phyloP scores from a whole-genome alignment of 2,888 invertebrate species.

The Pherbina coryleti region DNA sequence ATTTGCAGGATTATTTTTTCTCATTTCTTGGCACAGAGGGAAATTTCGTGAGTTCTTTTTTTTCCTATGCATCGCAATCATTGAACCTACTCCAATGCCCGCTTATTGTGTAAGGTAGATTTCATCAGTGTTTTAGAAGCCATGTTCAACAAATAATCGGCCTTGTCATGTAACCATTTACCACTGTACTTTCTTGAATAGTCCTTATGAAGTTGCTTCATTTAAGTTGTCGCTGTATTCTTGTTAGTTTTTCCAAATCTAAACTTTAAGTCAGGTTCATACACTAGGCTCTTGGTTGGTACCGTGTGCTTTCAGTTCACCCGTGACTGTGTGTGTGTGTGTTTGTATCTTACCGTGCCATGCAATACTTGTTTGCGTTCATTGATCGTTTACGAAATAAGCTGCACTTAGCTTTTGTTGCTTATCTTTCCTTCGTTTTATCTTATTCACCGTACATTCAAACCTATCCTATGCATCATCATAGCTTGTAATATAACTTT shows the following conservation, averaged over 20 bases:
- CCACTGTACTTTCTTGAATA: too few species aligned
- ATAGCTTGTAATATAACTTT: not conserved
- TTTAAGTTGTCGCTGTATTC: not conserved
- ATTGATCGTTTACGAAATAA: conserved; percentile 23
- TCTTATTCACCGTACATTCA: conserved; percentile 12
- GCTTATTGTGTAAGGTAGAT: too few species aligned
- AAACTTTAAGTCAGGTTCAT: not conserved
- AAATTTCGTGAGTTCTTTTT: too few species aligned
- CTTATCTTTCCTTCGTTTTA: conserved; percentile 5
- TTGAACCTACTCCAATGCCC: too few species aligned
- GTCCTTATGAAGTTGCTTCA: not conserved
- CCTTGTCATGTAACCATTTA: too few species aligned
- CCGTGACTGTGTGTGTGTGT: not conserved
- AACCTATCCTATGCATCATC: not conserved
- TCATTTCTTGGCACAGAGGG: too few species aligned
- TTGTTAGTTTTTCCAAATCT: not conserved
- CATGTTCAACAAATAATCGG: too few species aligned
- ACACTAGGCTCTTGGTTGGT: not conserved
- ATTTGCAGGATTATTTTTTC: too few species aligned
- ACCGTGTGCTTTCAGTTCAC: not conserved
- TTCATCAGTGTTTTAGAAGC: too few species aligned
- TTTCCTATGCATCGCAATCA: too few species aligned
- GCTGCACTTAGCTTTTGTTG: conserved; percentile 26
- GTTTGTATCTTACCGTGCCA: conserved; percentile 11
- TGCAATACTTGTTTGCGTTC: conserved; percentile 24